A percentile compares a stretch with the other conserved stretches of the same genome.
phyloP scores from a whole-genome alignment of 1,140 invertebrate genomes.

The Venustaconcha ellipsiformis region DNA sequence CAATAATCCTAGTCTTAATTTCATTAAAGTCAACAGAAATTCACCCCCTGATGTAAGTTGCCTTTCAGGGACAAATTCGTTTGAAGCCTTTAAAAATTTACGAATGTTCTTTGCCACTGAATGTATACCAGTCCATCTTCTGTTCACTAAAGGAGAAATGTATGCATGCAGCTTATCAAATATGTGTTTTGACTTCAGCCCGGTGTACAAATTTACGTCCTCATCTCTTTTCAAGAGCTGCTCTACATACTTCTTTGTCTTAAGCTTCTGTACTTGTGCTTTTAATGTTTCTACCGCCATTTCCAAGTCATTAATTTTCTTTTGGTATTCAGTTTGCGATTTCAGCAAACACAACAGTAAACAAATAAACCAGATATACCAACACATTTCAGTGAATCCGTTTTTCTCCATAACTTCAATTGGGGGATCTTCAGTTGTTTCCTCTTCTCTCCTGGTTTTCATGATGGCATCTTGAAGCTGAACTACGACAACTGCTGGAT shows the following conservation, averaged over 20 bases:
- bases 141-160: too few species aligned
- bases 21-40: conserved; percentile 22
- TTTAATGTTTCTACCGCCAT: background rate
- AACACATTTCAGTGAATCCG: too few species aligned
- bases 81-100: background rate
- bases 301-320: background rate
- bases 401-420: too few species aligned
- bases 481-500: too few species aligned
- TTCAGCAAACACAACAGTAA: too few species aligned
- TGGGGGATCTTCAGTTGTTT: too few species aligned
- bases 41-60: conserved; percentile 20
- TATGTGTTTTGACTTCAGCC: background rate
- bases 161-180: conserved; percentile 15
- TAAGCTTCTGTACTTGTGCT: background rate
- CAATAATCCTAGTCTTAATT: conserved; percentile 21
- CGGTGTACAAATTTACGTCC: conserved; percentile 12
- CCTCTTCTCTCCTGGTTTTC: too few species aligned
- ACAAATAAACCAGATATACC: too few species aligned
- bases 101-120: background rate
- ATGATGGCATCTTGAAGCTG: too few species aligned
- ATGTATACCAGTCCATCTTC: too few species aligned
- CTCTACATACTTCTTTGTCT: background rate
- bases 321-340: too few species aligned
- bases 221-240: conserved; percentile 10
- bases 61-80: conserved; percentile 2